Percentiles rank a stretch among this genome's conserved stretches.
Conservation (phyloP, 2,113 vertebrate genomes). For the Limanda limanda region DNA sequence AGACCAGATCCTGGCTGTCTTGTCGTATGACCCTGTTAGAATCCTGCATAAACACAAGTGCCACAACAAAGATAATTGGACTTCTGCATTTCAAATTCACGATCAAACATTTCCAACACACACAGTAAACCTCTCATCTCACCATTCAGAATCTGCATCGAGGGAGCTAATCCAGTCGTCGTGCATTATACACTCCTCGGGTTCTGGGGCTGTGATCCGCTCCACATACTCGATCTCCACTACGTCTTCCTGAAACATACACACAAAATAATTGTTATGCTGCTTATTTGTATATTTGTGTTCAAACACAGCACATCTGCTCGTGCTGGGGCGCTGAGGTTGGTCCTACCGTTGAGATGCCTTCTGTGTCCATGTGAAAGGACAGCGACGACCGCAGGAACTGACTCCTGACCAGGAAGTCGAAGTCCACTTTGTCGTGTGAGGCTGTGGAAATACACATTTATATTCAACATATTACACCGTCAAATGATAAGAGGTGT, state of each 20-base stretch:
- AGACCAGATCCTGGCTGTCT: slow-evolving; percentile 95
- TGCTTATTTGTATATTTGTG: not conserved
- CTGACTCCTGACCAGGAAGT: slow-evolving; percentile 95
- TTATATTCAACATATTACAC: not conserved
- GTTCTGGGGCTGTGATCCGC: slow-evolving; percentile 92
- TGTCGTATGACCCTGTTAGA: slow-evolving; percentile 95
- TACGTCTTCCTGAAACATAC: slow-evolving; percentile 91
- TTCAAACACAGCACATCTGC: not conserved
- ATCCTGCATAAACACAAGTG: slow-evolving; percentile 84
- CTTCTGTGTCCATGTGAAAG: slow-evolving; percentile 91
- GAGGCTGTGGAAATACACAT: slow-evolving; percentile 78
- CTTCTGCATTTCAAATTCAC: not conserved
- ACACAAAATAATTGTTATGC: not conserved
- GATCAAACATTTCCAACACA: not conserved
- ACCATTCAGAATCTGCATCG: slow-evolving; percentile 93
- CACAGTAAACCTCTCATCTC: slow-evolving; percentile 11
- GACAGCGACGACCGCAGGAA: slow-evolving; percentile 90
- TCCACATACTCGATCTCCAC: slow-evolving; percentile 97
- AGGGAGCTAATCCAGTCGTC: slow-evolving; percentile 98
- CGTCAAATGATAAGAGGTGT: no score
- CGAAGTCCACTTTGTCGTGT: slow-evolving; percentile 95
- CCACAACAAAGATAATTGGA: not conserved
- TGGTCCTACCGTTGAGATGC: slow-evolving; percentile 90
- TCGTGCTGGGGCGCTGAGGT: not conserved
- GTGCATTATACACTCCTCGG: slow-evolving; percentile 95